phyloP scores from a whole-genome alignment of 2,888 invertebrate species.

The Chalcosyrphus nemorum region DNA sequence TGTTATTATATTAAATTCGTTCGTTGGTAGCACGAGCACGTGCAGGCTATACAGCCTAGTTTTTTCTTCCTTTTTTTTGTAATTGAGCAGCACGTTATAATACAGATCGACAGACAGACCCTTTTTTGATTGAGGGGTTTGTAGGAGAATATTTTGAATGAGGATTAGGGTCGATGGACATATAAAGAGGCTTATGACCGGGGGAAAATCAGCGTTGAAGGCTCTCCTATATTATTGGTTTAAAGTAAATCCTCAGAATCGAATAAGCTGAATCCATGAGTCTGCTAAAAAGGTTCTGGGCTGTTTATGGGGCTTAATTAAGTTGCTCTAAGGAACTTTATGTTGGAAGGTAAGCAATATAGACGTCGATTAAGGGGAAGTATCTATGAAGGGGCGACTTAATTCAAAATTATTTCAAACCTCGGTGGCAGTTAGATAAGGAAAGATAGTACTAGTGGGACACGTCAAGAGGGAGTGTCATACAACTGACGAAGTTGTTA shows the following conservation, averaged over 20 bases:
- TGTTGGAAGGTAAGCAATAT: no score
- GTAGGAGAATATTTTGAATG: background rate
- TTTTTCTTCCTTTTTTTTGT: background rate
- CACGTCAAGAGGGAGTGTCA: no score
- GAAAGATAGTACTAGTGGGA: no score
- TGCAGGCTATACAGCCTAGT: background rate
- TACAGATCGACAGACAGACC: background rate
- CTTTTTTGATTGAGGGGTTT: slow-evolving; percentile 6
- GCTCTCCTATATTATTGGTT: background rate
- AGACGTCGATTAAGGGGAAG: no score
- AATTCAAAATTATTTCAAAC: no score
- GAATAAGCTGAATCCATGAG: background rate
- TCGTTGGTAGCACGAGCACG: slow-evolving; percentile 2
- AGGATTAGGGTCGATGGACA: background rate
- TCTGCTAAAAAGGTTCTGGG: no score
- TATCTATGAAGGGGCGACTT: no score
- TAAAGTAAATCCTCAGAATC: background rate
- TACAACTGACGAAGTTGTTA: no score
- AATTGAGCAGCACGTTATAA: background rate
- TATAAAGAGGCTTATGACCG: background rate
- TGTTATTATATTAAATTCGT: slow-evolving; percentile 28
- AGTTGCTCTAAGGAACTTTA: no score
- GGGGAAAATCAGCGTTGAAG: background rate
- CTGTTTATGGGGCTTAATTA: no score
- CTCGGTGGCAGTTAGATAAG: no score